A percentile compares a stretch with the other conserved stretches of the same genome.
These are phyloP conservation scores for Rhabdomys pumilio DNA, from an alignment of 2,797 vertebrate species.

Conservation along the genomic window DNA sequence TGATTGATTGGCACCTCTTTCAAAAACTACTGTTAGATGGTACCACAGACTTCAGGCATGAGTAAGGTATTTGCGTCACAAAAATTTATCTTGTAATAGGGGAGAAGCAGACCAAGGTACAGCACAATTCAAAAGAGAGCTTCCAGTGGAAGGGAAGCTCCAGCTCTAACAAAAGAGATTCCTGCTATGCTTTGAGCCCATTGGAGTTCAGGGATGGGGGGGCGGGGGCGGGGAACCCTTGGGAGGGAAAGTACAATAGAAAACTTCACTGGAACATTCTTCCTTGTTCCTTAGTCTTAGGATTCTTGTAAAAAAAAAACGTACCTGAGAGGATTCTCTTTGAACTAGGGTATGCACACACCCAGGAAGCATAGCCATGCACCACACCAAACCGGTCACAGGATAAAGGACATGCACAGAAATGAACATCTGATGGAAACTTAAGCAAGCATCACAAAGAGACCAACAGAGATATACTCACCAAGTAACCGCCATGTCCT, in stretches of 20 bases:
- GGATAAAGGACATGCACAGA: not conserved
- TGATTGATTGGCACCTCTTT: not conserved
- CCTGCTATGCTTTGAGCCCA: too few species aligned
- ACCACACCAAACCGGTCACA: too few species aligned
- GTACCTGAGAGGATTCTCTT: not conserved
- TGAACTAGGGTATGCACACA: not conserved
- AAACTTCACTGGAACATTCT: not conserved
- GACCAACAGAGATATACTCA: rapidly evolving
- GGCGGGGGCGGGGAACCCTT: not conserved
- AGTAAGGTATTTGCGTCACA: not conserved
- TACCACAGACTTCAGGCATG: not conserved
- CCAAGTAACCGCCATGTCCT: not conserved
- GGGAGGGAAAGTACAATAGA: not conserved
- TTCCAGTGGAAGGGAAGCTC: not conserved
- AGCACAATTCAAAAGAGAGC: not conserved
- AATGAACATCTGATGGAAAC: not conserved
- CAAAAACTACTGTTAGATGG: not conserved
- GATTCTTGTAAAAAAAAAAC: not conserved
- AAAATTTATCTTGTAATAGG: not conserved
- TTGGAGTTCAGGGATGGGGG: too few species aligned
- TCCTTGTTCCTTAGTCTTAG: not conserved
- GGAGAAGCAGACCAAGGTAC: not conserved
- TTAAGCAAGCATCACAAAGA: not conserved
- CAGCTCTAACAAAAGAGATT: not conserved
- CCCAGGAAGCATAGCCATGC: too few species aligned